These are phyloP conservation scores for Pyrocoelia pectoralis DNA, from an alignment of 2,888 invertebrate genomes.

Conservation along the genomic window DNA sequence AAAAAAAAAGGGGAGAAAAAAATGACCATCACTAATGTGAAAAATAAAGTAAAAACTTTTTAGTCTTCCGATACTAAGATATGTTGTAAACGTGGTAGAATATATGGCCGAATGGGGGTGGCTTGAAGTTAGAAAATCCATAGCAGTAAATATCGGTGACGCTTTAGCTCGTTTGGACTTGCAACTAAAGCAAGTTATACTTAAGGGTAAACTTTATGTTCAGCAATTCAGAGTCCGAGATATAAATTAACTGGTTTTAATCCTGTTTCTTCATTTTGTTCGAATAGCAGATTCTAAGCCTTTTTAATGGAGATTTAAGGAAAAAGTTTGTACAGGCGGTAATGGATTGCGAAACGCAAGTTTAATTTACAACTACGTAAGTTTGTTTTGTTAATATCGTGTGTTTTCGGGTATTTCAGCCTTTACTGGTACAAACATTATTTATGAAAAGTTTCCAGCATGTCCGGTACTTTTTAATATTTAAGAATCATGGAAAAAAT, in stretches of 20 bases:
- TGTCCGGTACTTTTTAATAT: no score
- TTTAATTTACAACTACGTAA: conserved; percentile 9
- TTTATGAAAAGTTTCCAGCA: no score
- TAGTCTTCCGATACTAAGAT: conserved; percentile 21
- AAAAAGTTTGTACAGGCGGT: conserved; percentile 25
- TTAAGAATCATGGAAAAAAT: no score
- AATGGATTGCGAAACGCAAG: conserved; percentile 16
- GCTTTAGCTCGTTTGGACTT: conserved; percentile 35
- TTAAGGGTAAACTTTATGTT: conserved; percentile 33
- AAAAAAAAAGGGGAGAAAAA: not conserved
- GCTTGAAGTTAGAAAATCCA: conserved; percentile 35
- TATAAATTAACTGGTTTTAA: conserved; percentile 36
- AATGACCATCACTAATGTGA: not conserved
- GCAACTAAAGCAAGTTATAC: conserved; percentile 38
- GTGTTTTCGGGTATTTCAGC: not conserved
- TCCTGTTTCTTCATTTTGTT: conserved; percentile 36
- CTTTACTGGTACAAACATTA: no score
- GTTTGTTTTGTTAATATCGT: conserved; percentile 9
- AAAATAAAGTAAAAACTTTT: not conserved
- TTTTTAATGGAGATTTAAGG: conserved; percentile 32
- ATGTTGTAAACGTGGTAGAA: conserved; percentile 29
- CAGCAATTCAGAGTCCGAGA: conserved; percentile 35
- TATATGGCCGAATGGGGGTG: conserved; percentile 29
- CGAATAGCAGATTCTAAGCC: conserved; percentile 31
- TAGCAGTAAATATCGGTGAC: conserved; percentile 34